A percentile compares a stretch with the other conserved stretches of the same genome.
These are phyloP conservation scores for Megalopta genalis DNA, from an alignment of 1,140 invertebrate genomes.

Conservation along the genomic window DNA sequence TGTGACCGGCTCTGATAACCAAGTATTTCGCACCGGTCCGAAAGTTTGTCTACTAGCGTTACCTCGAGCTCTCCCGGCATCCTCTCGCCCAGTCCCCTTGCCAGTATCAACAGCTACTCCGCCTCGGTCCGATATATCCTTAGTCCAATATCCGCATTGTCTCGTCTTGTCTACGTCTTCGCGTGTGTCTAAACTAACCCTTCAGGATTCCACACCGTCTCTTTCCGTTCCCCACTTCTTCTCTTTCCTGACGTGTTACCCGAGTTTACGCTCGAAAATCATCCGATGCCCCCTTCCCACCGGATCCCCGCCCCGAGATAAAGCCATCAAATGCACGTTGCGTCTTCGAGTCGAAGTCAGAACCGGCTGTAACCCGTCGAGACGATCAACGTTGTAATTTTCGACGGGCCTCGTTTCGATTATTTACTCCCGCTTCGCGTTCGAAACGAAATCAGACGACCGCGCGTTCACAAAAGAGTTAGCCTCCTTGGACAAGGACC, in stretches of 20 bases:
- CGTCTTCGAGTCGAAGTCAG: constrained; percentile 51
- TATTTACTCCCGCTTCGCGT: background rate
- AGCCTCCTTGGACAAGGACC: too few relatives aligned
- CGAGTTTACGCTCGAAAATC: constrained; percentile 69
- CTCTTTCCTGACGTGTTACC: constrained; percentile 6
- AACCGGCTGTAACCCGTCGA: constrained; percentile 22
- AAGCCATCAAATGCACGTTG: constrained; percentile 79
- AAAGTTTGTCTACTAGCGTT: constrained; percentile 73
- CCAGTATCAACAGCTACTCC: constrained; percentile 75
- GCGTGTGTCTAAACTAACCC: constrained; percentile 72
- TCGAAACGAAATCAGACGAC: background rate
- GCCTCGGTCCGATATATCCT: constrained; percentile 71
- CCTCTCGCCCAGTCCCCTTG: constrained; percentile 38
- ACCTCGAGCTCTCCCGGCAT: constrained; percentile 50
- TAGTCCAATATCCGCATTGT: constrained; percentile 77
- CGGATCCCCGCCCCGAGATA: constrained; percentile 73
- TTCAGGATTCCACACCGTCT: constrained; percentile 26
- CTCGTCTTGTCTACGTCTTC: constrained; percentile 63
- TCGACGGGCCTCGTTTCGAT: background rate
- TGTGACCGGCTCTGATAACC: constrained; percentile 58
- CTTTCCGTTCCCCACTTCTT: background rate
- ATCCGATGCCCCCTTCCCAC: constrained; percentile 55
- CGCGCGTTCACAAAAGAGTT: too few relatives aligned
- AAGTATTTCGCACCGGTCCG: constrained; percentile 48
- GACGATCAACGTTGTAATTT: background rate